Evolutionary conservation across 2,888 invertebrate species (phyloP), one percentile per base, ranked within the genome.

Genomic region (Caenorhabditis sp.): DNA sequence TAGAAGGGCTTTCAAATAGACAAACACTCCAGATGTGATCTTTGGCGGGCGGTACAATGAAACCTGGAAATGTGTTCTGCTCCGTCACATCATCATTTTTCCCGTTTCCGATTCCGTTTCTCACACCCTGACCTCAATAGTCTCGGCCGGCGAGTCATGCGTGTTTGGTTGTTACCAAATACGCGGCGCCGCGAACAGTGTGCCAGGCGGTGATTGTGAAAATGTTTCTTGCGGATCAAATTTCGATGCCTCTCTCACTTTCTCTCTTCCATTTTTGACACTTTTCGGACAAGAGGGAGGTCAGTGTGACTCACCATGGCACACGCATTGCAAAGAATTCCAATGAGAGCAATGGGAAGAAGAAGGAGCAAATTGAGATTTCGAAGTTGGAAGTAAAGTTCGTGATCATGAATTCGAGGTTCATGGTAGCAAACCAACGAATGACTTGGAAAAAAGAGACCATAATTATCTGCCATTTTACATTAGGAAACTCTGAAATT

Each of bases 21-120:
- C 83, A 65, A 88, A 87, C 13, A 88, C 88, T 8, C 88, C 88
- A 5, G 88, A 88, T 22, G 87, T 86, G 30, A 88, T 88, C 65
- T 86, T 89, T 11, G 88, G 88, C 24, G 88, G 88, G 22, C 85
- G 84, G 65, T 87, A 86, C 39, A 88, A 78, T 45, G 84, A 89
- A 17, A 89, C 79, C 87, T 87, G 53, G 61, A 86, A 78, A 15
- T 37, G 24, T 37, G n/a, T 46, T 22, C 24, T 30, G 15, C 15
- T 27, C 8, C 26, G 22, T 48, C 30, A 50, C 9, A 26, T 24
- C 15, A 3, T 20, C 13, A 35, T 56, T 30, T 58, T 39, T 39
- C 17, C 9, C 13, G 11, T 37, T 15, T 24, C n/a, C n/a, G 20
- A 37, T 41, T 48, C 43, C 43, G 22, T 15, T 37, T 58, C 45